phyloP scores from a whole-genome alignment of 2,888 invertebrate species.

The Cyclophora albipunctata region DNA sequence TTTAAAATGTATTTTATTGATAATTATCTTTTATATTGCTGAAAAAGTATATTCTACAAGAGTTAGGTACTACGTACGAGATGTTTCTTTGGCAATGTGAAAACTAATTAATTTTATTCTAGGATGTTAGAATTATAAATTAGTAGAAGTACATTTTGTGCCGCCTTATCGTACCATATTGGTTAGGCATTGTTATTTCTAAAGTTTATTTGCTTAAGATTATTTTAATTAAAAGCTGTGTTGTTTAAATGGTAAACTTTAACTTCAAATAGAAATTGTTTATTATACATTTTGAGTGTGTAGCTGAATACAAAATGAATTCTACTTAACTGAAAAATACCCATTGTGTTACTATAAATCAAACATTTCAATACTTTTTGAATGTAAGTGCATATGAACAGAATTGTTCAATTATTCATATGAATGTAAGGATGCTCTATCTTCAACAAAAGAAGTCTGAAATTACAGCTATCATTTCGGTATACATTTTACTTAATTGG shows the following conservation, averaged over 20 bases:
- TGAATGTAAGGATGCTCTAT: no score
- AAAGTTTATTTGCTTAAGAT: conserved; percentile 1
- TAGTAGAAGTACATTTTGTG: conserved; percentile 18
- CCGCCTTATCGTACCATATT: conserved; percentile 15
- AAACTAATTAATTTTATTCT: conserved; percentile 26
- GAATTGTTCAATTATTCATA: no score
- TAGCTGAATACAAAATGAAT: no score
- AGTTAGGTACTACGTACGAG: no score
- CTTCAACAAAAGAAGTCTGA: no score
- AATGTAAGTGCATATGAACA: no score
- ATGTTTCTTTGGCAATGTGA: conserved; percentile 22
- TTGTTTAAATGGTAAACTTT: background rate
- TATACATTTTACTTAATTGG: no score
- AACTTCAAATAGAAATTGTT: background rate
- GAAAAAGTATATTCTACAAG: conserved; percentile 14
- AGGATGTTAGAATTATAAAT: conserved; percentile 16
- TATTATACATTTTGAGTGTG: background rate
- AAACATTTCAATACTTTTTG: no score
- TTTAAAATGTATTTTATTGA: conserved; percentile 36
- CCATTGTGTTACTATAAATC: no score
- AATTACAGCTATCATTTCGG: no score
- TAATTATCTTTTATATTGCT: conserved; percentile 29
- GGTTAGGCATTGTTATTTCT: conserved; percentile 7
- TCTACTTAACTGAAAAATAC: no score
- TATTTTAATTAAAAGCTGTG: background rate